Evolutionary conservation across 1,140 invertebrate genomes (phyloP).

Genomic region (Euwallacea similis): DNA sequence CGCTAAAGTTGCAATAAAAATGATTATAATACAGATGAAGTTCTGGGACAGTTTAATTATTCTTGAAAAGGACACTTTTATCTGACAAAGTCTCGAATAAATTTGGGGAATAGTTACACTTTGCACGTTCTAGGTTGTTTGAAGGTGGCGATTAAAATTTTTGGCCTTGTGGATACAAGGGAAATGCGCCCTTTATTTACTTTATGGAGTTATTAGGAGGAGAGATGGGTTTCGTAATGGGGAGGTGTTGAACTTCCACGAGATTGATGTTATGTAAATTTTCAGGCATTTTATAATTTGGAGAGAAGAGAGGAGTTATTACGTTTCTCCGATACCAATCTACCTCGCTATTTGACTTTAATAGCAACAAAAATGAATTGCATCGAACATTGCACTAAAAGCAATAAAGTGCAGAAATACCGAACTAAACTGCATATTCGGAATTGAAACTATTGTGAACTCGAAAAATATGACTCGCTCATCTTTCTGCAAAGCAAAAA

Average conservation of each 20-base stretch:
- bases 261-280: too few relatives aligned
- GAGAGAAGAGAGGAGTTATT: too few relatives aligned
- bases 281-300: too few relatives aligned
- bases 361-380: background rate
- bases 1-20: slow-evolving; percentile 30
- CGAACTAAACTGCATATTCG: slow-evolving; percentile 10
- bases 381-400: background rate
- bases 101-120: slow-evolving; percentile 14
- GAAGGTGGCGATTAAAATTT: slow-evolving; percentile 23
- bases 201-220: slow-evolving; percentile 13
- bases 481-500: slow-evolving; percentile 16
- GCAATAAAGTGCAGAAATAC: background rate
- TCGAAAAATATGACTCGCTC: slow-evolving; percentile 14
- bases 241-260: too few relatives aligned
- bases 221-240: background rate
- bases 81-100: slow-evolving; percentile 27
- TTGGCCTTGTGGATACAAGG: slow-evolving; percentile 8
- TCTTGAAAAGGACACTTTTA: slow-evolving; percentile 19
- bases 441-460: slow-evolving; percentile 13
- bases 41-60: slow-evolving; percentile 24
- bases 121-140: slow-evolving; percentile 15
- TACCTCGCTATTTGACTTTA: background rate
- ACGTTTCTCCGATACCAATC: too few relatives aligned
- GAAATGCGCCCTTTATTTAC: background rate
- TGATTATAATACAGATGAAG: slow-evolving; percentile 34